Base-by-base conservation (phyloP, 2,888 invertebrate species). In the Polia nebulosa region DNA sequence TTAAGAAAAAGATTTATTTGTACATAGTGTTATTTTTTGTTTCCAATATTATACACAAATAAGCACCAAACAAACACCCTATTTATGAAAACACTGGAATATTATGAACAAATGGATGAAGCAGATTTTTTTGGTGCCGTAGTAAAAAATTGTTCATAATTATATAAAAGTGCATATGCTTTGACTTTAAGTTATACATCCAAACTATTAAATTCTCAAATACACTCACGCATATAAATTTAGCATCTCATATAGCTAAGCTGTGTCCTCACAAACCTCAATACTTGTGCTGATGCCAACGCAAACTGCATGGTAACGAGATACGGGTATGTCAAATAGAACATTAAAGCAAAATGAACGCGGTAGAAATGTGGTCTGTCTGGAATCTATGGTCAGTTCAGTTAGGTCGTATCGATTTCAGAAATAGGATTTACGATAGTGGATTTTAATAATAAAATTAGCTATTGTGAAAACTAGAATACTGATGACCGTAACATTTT, bases 281-380 rank as follows among this genome's bases (percentile, higher is more conserved):
- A 72, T 57, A 51, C 58, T 60, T 34, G 29, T 49, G 56, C 67
- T 78, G 61, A 67, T 67, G 32, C 56, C 36, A 39, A 74, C 64
- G 49, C 62, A 61, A 64, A 58, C 70, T 70, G 76, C 64, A 76
- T 76, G 58, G 64, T 65, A 76, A 80, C 64, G 76, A 76, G 76
- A 69, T 80, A 76, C 57, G 63, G 63, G 65, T 34, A 49, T 32
- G 44, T 61, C 81, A 78, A 76, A 80, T 57, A 80, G 65, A 80
- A 63, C 36, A 63, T 63, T 51, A 61, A 44, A 76, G 44, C 53
- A 63, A 57, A 34, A 69, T 41, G 57, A 71, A 66, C 45, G 49
- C 22, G 41, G 34, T 13, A 45, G 44, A 34, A 80, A 69, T 58
- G 39, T 27, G 51, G 57, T 56, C 36, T 34, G 15, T 63, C 25